Percentiles rank a stretch among this genome's conserved stretches.
phyloP scores from a whole-genome alignment of 2,797 vertebrate genomes.

The Clarias fuscus region DNA sequence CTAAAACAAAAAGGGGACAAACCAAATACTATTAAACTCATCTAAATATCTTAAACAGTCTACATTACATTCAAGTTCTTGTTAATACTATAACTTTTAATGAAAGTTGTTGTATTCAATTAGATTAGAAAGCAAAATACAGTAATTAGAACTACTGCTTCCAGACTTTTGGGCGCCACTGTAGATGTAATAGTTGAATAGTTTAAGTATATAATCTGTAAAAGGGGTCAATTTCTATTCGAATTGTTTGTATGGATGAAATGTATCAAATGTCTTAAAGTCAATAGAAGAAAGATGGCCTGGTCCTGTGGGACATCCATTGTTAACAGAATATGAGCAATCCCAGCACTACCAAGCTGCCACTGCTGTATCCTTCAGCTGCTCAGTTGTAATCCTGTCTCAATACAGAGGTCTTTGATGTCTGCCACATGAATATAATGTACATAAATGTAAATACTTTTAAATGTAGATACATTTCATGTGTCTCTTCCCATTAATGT shows the following conservation, averaged over 20 bases:
- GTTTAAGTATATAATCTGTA: background rate
- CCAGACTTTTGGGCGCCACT: background rate
- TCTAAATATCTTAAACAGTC: too few relatives aligned
- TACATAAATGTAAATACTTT: background rate
- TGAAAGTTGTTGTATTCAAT: too few relatives aligned
- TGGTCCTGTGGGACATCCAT: background rate
- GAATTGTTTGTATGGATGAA: background rate
- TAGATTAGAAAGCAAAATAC: too few relatives aligned
- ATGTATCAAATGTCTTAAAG: background rate
- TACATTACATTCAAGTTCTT: too few relatives aligned
- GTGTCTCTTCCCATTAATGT: background rate
- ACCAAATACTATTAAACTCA: too few relatives aligned
- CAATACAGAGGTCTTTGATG: background rate
- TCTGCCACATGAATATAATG: background rate
- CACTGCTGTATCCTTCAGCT: background rate
- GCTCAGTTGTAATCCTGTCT: background rate
- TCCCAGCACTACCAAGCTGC: background rate
- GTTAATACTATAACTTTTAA: too few relatives aligned
- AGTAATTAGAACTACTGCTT: too few relatives aligned
- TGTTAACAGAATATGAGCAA: background rate
- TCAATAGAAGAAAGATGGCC: background rate
- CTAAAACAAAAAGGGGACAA: background rate
- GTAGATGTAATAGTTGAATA: background rate
- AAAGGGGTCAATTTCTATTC: too few relatives aligned
- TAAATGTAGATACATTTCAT: background rate